Evolutionary conservation across 2,113 vertebrate genomes (phyloP).

Genomic region (Centropristis striata): DNA sequence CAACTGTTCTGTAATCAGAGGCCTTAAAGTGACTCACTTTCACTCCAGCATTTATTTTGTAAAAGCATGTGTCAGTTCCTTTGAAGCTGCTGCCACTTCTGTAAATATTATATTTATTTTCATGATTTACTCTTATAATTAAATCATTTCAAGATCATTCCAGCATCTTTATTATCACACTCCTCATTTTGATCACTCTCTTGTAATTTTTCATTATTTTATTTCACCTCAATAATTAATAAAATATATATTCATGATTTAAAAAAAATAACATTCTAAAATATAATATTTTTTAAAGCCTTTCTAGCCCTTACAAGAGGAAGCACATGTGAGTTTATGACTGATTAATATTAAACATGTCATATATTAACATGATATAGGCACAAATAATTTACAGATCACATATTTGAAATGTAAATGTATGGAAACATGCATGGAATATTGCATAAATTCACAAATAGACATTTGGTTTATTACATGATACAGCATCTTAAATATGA

Average conservation of each 20-base stretch:
- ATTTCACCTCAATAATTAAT: neutral
- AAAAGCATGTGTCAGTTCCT: conserved; percentile 4
- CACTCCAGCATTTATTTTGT: conserved; percentile 1
- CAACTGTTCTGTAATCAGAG: conserved; percentile 29
- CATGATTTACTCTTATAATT: neutral
- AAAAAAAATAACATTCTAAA: neutral
- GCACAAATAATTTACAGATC: neutral
- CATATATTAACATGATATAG: neutral
- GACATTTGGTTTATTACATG: neutral
- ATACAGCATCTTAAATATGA: neutral
- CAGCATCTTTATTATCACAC: neutral
- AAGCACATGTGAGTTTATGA: neutral
- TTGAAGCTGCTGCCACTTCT: neutral
- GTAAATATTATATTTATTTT: neutral
- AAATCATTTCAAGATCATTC: too few species aligned
- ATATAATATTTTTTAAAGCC: neutral
- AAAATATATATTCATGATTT: neutral
- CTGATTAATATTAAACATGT: neutral
- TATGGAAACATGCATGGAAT: neutral
- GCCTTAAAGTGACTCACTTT: conserved; percentile 32
- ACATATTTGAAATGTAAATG: neutral
- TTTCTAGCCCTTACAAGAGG: neutral
- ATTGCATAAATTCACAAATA: neutral
- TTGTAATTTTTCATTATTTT: neutral
- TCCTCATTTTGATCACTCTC: too few species aligned